Evolutionary conservation across 2,888 invertebrate genomes (phyloP).

Genomic region (Dascillus cervinus): DNA sequence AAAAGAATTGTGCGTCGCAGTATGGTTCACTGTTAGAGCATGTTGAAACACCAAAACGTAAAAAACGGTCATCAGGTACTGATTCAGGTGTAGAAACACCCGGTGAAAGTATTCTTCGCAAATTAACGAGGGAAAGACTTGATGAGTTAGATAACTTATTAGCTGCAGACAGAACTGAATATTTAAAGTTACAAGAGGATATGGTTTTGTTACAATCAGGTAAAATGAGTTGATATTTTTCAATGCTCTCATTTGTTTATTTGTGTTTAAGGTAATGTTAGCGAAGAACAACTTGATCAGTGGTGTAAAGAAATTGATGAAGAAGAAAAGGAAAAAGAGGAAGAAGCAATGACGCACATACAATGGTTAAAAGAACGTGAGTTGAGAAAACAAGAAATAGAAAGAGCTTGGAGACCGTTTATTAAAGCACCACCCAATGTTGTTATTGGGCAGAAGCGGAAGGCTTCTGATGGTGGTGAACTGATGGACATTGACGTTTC

Average conservation of each 20-base stretch:
- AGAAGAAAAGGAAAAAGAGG: slow-evolving; percentile 61
- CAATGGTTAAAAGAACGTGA: slow-evolving; percentile 61
- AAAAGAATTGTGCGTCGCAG: slow-evolving; percentile 84
- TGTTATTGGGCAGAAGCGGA: slow-evolving; percentile 35
- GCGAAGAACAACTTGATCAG: slow-evolving; percentile 66
- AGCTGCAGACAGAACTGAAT: slow-evolving; percentile 64
- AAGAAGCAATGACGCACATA: slow-evolving; percentile 55
- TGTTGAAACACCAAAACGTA: slow-evolving; percentile 77
- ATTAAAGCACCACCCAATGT: slow-evolving; percentile 20
- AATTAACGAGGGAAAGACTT: slow-evolving; percentile 69
- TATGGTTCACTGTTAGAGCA: slow-evolving; percentile 75
- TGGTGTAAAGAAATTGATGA: slow-evolving; percentile 69
- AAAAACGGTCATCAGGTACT: slow-evolving; percentile 58
- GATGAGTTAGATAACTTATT: slow-evolving; percentile 67
- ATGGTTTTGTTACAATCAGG: slow-evolving; percentile 50
- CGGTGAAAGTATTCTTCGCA: slow-evolving; percentile 69
- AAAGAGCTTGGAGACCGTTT: slow-evolving; percentile 53
- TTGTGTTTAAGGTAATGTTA: slow-evolving; percentile 41
- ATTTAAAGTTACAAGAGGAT: slow-evolving; percentile 62
- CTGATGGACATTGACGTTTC: slow-evolving; percentile 28
- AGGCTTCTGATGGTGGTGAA: slow-evolving; percentile 36
- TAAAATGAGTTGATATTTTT: slow-evolving; percentile 1
- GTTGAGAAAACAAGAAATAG: slow-evolving; percentile 53
- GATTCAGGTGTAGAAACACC: slow-evolving; percentile 58
- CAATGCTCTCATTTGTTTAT: slow-evolving; percentile 2